Percentiles rank a stretch among this genome's conserved stretches.
Conservation (phyloP, 1,140 invertebrate genomes). For the Lycorma delicatula region DNA sequence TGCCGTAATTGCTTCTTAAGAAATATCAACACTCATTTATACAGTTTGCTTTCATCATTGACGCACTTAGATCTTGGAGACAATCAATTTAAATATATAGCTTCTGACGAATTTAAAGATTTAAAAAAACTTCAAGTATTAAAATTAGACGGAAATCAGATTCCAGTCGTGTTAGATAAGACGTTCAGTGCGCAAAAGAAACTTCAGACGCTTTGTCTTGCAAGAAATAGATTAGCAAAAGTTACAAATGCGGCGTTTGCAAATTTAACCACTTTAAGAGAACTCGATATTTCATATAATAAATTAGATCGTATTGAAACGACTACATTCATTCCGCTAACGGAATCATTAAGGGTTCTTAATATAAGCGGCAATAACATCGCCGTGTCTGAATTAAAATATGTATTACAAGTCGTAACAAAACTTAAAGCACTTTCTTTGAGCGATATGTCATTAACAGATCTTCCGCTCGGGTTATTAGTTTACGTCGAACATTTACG, state of each 20-base stretch:
- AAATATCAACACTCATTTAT: conserved; percentile 66
- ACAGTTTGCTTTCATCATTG: conserved; percentile 57
- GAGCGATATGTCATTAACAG: conserved; percentile 43
- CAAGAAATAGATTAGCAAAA: conserved; percentile 62
- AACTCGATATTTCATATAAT: conserved; percentile 64
- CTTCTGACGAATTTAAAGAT: conserved; percentile 60
- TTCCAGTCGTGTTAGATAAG: conserved; percentile 62
- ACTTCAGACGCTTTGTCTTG: conserved; percentile 46
- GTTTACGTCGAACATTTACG: conserved; percentile 42
- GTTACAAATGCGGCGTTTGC: conserved; percentile 58
- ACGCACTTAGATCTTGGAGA: conserved; percentile 63
- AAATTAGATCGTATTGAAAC: conserved; percentile 55
- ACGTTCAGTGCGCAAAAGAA: conserved; percentile 47
- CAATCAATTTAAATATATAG: conserved; percentile 67
- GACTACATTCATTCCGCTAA: conserved; percentile 47
- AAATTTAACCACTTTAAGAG: conserved; percentile 52
- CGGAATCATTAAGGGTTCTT: conserved; percentile 49
- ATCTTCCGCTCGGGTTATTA: conserved; percentile 44
- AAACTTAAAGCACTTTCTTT: conserved; percentile 48
- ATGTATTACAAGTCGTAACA: conserved; percentile 44
- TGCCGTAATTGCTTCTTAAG: conserved; percentile 58
- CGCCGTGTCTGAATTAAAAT: conserved; percentile 38
- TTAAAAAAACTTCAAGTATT: conserved; percentile 56
- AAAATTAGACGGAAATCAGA: conserved; percentile 63
- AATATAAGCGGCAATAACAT: conserved; percentile 56